Percentiles rank a stretch among this genome's conserved stretches.
Conservation (phyloP, 2,888 invertebrate species). For the Eupithecia tripunctaria region DNA sequence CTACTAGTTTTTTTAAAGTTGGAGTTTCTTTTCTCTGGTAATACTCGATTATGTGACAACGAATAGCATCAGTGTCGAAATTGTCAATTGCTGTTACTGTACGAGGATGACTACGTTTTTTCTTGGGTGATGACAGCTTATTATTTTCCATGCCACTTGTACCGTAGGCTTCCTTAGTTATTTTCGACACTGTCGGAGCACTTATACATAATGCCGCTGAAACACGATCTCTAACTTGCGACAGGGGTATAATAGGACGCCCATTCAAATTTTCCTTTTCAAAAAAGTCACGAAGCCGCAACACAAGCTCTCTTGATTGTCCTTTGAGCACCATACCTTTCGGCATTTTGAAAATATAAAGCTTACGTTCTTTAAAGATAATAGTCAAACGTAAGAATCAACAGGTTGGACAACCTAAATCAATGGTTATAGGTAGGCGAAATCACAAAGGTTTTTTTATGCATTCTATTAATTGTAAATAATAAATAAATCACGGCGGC, state of each 20-base stretch:
- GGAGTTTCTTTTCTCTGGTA: background rate
- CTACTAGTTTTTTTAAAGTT: constrained; percentile 9
- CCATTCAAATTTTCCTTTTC: background rate
- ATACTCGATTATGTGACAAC: background rate
- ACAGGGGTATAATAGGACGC: background rate
- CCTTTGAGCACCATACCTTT: background rate
- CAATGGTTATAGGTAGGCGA: background rate
- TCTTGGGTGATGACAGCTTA: background rate
- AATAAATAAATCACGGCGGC: background rate
- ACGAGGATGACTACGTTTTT: background rate
- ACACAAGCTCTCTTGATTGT: background rate
- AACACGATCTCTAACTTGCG: background rate
- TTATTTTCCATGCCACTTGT: background rate
- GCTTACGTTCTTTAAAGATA: background rate
- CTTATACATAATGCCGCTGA: constrained; percentile 2
- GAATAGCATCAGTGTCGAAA: constrained; percentile 6
- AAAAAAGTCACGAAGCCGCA: constrained; percentile 6
- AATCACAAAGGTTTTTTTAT: background rate
- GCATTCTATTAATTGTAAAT: background rate
- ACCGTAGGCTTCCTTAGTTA: background rate
- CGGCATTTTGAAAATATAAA: background rate
- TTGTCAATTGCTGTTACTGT: background rate
- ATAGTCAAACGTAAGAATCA: background rate
- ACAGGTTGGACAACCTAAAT: background rate
- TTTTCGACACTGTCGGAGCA: background rate